phyloP scores from a whole-genome alignment of 2,888 invertebrate genomes.

The Rotaria sp. region DNA sequence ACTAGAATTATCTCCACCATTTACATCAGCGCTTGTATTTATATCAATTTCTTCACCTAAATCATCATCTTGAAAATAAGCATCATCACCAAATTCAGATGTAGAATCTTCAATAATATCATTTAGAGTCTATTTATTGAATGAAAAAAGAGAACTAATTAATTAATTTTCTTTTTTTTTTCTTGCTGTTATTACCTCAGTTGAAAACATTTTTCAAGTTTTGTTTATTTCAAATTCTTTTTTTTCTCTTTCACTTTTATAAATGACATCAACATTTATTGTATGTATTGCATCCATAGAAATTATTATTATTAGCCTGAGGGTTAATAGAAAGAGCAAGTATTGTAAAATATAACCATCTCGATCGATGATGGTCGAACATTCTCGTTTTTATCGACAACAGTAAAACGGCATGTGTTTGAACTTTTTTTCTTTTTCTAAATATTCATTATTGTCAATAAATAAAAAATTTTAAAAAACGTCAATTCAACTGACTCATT shows the following conservation, averaged over 20 bases:
- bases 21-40: not conserved
- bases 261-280: not conserved
- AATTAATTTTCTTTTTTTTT: no score
- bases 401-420: no score
- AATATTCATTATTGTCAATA: no score
- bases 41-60: not conserved
- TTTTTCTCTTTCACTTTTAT: not conserved
- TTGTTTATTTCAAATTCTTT: not conserved
- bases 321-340: not conserved
- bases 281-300: not conserved
- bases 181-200: not conserved
- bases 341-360: no score
- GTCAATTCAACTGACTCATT: no score
- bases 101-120: not conserved
- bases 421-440: no score
- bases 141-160: not conserved
- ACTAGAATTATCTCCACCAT: not conserved
- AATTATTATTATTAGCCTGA: not conserved
- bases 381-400: no score
- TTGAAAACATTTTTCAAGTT: not conserved
- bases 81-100: not conserved
- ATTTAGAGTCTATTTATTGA: not conserved
- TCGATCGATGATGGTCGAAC: no score
- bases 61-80: not conserved
- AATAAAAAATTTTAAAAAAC: no score